Conservation (phyloP, 2,797 vertebrate genomes). For the Thunnus albacares region DNA sequence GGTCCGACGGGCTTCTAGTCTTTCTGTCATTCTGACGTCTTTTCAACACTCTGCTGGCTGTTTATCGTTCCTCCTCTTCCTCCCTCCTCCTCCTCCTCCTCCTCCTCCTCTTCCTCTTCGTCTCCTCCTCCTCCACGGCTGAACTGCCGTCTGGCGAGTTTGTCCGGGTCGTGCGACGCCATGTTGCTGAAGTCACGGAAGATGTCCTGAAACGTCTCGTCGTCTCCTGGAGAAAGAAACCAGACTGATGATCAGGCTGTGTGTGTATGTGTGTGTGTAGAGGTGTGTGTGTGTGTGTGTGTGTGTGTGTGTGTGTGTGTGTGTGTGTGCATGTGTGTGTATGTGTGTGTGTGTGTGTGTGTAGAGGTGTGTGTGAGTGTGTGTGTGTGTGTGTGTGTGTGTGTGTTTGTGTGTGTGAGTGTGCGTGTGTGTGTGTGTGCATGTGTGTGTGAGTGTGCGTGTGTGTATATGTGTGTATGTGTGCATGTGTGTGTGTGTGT, state of each 20-base stretch:
- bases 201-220: conserved; percentile 88
- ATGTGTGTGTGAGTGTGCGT: neutral
- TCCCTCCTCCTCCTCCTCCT: neutral
- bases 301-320: neutral
- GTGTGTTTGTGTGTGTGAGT: neutral
- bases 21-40: conserved; percentile 9
- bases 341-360: neutral
- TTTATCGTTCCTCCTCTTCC: neutral
- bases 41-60: conserved; percentile 14
- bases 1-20: neutral
- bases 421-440: neutral
- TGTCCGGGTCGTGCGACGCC: conserved; percentile 86
- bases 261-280: neutral
- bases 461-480: neutral
- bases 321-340: neutral
- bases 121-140: conserved; percentile 24
- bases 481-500: neutral
- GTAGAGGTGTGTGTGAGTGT: neutral
- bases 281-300: neutral
- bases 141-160: conserved; percentile 76
- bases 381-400: neutral
- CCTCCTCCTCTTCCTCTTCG: neutral
- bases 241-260: neutral
- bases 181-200: conserved; percentile 88
- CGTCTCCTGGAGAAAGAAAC: conserved; percentile 76